Percentiles rank a stretch among this genome's conserved stretches.
phyloP scores from a whole-genome alignment of 2,888 invertebrate species.

The Hydrotaea diabolus region DNA sequence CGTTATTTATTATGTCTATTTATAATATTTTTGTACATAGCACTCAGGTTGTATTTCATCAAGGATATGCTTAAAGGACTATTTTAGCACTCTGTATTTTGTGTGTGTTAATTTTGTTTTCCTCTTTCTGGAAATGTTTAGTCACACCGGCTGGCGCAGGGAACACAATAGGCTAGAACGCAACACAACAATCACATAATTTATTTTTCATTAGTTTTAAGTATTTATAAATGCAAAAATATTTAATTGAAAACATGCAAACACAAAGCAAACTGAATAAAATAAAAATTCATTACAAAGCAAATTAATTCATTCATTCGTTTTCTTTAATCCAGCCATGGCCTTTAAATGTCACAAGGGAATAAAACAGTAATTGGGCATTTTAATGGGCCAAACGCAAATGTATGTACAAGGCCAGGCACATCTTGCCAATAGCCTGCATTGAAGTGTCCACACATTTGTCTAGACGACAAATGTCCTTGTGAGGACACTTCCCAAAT shows the following conservation, averaged over 20 bases:
- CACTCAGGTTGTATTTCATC: constrained; percentile 65
- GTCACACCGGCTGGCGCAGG: not conserved
- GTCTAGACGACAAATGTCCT: no score
- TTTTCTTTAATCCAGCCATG: not conserved
- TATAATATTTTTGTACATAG: constrained; percentile 48
- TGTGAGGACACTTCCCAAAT: no score
- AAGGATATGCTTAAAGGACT: constrained; percentile 7
- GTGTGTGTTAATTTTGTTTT: constrained; percentile 38
- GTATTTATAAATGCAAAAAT: constrained; percentile 63
- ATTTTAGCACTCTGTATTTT: not conserved
- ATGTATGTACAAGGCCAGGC: no score
- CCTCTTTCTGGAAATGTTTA: constrained; percentile 5
- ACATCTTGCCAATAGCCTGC: no score
- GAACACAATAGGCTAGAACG: constrained; percentile 7
- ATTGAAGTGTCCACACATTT: no score
- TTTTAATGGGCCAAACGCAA: no score
- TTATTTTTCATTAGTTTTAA: constrained; percentile 67
- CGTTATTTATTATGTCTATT: constrained; percentile 39
- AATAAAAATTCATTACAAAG: constrained; percentile 65
- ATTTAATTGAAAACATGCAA: constrained; percentile 58
- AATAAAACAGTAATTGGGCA: not conserved
- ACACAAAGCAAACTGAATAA: constrained; percentile 68
- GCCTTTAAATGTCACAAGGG: not conserved
- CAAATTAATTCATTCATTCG: constrained; percentile 19
- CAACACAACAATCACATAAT: constrained; percentile 62